Evolutionary conservation across 1,140 invertebrate genomes (phyloP).

Genomic region (Druon quercuslanigerum): DNA sequence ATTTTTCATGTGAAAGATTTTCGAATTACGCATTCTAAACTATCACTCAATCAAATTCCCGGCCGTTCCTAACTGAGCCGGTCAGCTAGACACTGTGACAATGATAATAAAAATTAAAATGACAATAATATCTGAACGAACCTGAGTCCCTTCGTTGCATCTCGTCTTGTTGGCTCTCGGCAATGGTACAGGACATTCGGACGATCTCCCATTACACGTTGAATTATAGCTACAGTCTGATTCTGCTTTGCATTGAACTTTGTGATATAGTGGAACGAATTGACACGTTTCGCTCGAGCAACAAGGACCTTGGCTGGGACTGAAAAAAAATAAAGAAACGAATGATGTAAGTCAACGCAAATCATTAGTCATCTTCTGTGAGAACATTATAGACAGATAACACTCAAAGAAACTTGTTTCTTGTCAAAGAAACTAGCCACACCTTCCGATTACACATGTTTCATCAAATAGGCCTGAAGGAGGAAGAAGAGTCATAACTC

Average conservation of each 20-base stretch:
- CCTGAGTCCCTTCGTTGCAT: conserved; percentile 88
- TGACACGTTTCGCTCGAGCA: conserved; percentile 89
- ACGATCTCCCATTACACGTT: conserved; percentile 88
- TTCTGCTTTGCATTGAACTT: conserved; percentile 86
- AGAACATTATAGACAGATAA: conserved; percentile 13
- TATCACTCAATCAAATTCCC: no score
- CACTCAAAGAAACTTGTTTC: conserved; percentile 37
- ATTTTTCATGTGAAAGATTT: no score
- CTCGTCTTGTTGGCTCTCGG: conserved; percentile 88
- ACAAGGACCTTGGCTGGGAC: conserved; percentile 97
- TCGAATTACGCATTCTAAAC: no score
- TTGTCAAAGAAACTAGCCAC: no score
- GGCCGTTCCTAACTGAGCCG: no score
- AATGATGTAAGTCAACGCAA: conserved; percentile 41
- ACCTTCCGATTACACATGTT: no score
- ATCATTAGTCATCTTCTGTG: conserved; percentile 3
- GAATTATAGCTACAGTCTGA: conserved; percentile 92
- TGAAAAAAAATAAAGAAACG: conserved; percentile 70
- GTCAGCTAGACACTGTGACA: no score
- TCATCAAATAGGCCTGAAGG: no score
- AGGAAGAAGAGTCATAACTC: no score
- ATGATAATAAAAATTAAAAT: conserved; percentile 34
- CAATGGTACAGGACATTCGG: conserved; percentile 89
- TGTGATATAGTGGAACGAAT: conserved; percentile 82
- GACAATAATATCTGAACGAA: conserved; percentile 54